A percentile compares a stretch with the other conserved stretches of the same genome.
Conservation (phyloP, 92 coral and sea anemone genomes). For the Epizoanthus ramosus region DNA sequence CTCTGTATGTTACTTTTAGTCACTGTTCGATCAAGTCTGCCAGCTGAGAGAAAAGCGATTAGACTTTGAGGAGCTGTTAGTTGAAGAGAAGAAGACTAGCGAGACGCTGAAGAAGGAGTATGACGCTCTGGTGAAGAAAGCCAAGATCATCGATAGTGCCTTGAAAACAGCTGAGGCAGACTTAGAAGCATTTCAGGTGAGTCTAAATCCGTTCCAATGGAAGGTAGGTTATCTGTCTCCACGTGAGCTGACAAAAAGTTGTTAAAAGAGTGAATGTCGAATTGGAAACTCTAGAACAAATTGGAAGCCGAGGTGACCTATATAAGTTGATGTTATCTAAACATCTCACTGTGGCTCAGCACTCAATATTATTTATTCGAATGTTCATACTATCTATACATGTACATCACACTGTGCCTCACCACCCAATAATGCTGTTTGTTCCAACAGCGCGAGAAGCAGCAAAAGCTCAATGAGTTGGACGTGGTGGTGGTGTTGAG, state of each 20-base stretch:
- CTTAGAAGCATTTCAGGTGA: slow-evolving; percentile 96
- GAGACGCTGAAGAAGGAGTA: slow-evolving; percentile 89
- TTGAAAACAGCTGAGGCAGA: slow-evolving; percentile 93
- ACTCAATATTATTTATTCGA: too few species aligned
- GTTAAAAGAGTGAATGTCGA: too few species aligned
- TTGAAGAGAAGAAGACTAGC: slow-evolving; percentile 95
- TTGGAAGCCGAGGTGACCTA: too few species aligned
- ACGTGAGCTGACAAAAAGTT: not conserved
- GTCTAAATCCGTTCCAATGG: not conserved
- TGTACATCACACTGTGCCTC: too few species aligned
- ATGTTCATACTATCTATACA: too few species aligned
- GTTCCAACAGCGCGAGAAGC: slow-evolving; percentile 86
- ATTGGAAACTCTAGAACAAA: not conserved
- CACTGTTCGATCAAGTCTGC: slow-evolving; percentile 75
- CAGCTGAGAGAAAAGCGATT: slow-evolving; percentile 90
- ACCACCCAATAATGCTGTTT: too few species aligned
- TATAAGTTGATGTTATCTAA: too few species aligned
- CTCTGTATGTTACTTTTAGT: slow-evolving; percentile 28
- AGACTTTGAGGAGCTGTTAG: slow-evolving; percentile 86
- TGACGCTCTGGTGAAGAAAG: slow-evolving; percentile 91
- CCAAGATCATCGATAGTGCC: slow-evolving; percentile 87
- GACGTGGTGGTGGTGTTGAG: slow-evolving; percentile 92
- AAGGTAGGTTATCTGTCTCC: not conserved
- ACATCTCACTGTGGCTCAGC: too few species aligned
- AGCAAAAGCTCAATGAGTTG: slow-evolving; percentile 95